Base-by-base conservation (phyloP, 2,888 invertebrate species). In the Tetragonula carbonaria region DNA sequence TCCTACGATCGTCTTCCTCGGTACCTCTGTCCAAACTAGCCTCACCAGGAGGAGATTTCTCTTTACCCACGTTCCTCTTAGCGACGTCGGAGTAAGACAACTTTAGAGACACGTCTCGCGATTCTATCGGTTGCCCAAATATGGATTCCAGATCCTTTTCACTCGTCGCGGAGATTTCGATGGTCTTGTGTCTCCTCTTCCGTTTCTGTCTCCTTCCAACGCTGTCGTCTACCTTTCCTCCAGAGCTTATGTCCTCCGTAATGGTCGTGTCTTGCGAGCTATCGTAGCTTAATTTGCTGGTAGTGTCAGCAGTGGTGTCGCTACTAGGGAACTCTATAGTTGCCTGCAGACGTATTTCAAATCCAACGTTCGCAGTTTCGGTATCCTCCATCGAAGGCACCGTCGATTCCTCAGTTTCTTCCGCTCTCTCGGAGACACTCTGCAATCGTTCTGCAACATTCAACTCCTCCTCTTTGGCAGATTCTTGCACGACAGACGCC, bases 291-390 rank as follows among this genome's bases (percentile, higher is more conserved):
- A 88, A 79, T 72, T 89, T 89, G 53, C 84, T 86, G 4, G 79
- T 76, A 8, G 84, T 85, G 11, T 93, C 91, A 1, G 92, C 87
- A 14, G 92, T 88, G 8, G 92, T 91, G 14, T 88, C 87, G 45
- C 91, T 92, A 57, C 87, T 91, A 4, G 92, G 90, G 50, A 94
- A 67, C 86, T 94, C 93, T 38, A 94, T 91, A 5, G 91, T 94
- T 0, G 94, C 93, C 67, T 91, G 90, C 33, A 94, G 89, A 70
- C 91, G 92, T 68, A 94, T 93, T 79, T 94, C 93, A 66, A 91
- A 91, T 0, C 92, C 93, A 51, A 91, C 86, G 38, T 93, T 93
- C 5, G 91, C 82, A 11, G 89, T 89, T 21, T 91, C 91, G 62
- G 85, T 89, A 2, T 92, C 92, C 1, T 90, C 88, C 11, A 80